Conservation (phyloP, 2,888 invertebrate genomes). For the Oligia fasciuncula region DNA sequence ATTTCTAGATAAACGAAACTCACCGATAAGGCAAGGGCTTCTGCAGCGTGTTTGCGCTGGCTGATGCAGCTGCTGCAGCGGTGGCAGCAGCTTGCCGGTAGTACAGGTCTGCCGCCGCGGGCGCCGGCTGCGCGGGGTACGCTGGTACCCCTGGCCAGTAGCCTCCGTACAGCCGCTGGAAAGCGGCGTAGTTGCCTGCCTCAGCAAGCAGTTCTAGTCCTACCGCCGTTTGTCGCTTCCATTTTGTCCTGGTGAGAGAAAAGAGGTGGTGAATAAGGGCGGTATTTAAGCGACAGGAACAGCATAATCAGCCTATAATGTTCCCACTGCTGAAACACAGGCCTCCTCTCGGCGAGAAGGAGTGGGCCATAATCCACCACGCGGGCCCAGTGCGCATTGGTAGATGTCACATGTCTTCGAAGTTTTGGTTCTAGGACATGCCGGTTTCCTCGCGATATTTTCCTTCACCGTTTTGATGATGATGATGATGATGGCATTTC, state of each 20-base stretch:
- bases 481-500: no score
- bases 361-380: no score
- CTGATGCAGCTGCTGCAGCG: constrained; percentile 90
- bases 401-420: no score
- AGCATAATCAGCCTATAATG: background rate
- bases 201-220: constrained; percentile 98
- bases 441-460: no score
- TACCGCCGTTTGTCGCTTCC: constrained; percentile 99
- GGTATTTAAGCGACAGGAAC: background rate
- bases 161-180: constrained; percentile 97
- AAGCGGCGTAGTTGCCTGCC: constrained; percentile 99
- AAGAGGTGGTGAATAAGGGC: background rate
- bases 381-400: no score
- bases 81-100: constrained; percentile 95
- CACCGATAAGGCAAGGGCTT: constrained; percentile 95
- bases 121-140: constrained; percentile 92
- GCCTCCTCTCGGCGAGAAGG: no score
- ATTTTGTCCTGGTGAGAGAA: constrained; percentile 95
- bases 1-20: constrained; percentile 52
- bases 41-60: constrained; percentile 93
- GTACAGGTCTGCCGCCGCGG: constrained; percentile 94
- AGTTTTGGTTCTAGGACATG: no score
- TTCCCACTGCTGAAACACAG: background rate
- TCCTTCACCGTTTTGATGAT: background rate
- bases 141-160: constrained; percentile 92